Base-by-base conservation (phyloP, 2,113 vertebrate genomes). In the Oreochromis tanganicae region DNA sequence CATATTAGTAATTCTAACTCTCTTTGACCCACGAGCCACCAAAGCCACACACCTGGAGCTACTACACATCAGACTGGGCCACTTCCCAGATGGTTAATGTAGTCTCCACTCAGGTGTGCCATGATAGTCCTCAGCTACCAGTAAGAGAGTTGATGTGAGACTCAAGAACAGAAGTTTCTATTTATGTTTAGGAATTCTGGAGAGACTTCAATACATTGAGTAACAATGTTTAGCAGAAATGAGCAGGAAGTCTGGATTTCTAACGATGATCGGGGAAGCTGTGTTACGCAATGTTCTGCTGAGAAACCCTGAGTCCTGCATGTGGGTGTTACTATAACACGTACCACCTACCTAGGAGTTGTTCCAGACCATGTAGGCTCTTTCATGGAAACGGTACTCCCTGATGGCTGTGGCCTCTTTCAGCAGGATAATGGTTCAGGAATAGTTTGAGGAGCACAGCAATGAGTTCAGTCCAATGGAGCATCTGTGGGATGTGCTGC, bases 291-390 rank as follows among this genome's bases (percentile, higher is more conserved):
- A 68, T 7, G 19, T 38, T 68, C 63, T 68, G 19, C 34, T 68
- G 6, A 13, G 57, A 59, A 59, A 59, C 27, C 27, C 32, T 9
- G 27, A 34, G 63, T 68, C 63, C 34, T 41, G 63, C 34, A 38
- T 41, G 4, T 68, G 63, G 63, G 11, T 2, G 11, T 68, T 3
- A 1, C 19, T 2, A 5, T 68, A 19, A 68, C 19, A 68, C 19
- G 11, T 68, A 38, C 63, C 11, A 5, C 38, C 61, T 68, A 0
- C 34, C 63, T 13, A 38, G 29, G 63, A 34, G 2, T 41, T 38
- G 34, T 21, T 68, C 34, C 19, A 68, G 63, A 68, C 34, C 63
- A 8, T 13, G 34, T 38, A 66, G 34, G 19, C 0, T 7, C 0
- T 19, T 66, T 21, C 34, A 21, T 13, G 63, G 19, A 66, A 38